Base-by-base conservation (phyloP, 1,140 invertebrate genomes). In the Hyposmocoma kahamanoa region DNA sequence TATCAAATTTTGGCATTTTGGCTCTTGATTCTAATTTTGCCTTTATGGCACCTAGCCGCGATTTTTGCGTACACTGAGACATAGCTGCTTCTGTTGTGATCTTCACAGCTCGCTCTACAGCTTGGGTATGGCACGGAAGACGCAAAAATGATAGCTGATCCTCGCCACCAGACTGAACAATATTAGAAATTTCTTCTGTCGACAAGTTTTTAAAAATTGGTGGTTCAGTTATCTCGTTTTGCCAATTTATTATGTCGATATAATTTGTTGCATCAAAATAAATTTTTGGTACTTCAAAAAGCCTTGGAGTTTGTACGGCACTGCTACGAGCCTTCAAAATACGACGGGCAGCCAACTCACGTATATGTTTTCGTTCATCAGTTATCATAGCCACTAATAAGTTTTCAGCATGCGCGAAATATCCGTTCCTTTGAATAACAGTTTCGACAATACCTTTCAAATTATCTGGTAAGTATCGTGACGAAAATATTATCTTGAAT, bases 361-460 rank as follows among this genome's bases (percentile, higher is more conserved):
- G 15, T 36, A 43, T 36, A 22, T 50, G 26, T 10, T 22, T 8
- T 2, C 13, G 50, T 17, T 53, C 34, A 47, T 68, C 67, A 11
- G 49, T 45, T 15, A 65, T 9, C 59, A 68, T 71, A 17, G 53
- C 50, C 10, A 71, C 28, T 24, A 68, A 9, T 19, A 66, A 39
- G 42, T 68, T 67, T 51, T 66, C 63, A 18, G 60, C 34, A 47
- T 67, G 55, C n/a, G 56, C 61, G 44, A 68, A 67, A 50, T 59
- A 68, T 9, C 47, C 52, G 46, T 67, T 71, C 50, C 56, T 44
- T 44, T 68, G 48, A 26, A 68, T 71, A 9, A 68, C 64, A 22
- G 59, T 50, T 47, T 65, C 60, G 38, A 67, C 36, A 20, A 67
- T 32, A 8, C 15, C 19, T 41, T 43, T 56, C 26, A 58, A 50